phyloP scores from a whole-genome alignment of 2,797 vertebrate genomes.

The Xenops minutus region DNA sequence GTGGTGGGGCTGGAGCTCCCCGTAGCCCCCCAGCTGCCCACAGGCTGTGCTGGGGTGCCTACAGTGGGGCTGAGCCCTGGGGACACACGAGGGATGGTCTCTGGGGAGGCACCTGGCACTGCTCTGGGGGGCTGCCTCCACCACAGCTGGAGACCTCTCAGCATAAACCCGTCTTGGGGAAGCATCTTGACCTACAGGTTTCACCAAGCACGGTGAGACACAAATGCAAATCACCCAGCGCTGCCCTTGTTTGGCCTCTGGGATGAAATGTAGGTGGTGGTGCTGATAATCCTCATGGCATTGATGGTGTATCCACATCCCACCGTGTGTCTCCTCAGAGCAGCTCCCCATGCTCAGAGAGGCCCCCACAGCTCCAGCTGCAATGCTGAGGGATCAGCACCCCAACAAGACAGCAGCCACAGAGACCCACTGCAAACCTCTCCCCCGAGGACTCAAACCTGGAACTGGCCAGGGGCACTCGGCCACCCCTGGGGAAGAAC shows the following conservation, averaged over 20 bases:
- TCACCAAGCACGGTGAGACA: background rate
- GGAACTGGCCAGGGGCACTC: background rate
- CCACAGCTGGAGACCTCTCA: background rate
- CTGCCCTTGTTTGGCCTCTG: background rate
- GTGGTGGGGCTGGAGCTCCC: background rate
- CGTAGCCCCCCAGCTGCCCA: fast-evolving
- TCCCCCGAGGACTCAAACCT: background rate
- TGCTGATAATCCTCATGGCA: background rate
- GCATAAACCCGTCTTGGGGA: background rate
- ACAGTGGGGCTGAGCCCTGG: fast-evolving
- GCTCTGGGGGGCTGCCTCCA: too few relatives aligned
- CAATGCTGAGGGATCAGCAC: background rate
- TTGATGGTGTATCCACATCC: background rate
- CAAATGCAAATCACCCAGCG: background rate
- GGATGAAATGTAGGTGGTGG: background rate
- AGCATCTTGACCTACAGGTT: background rate
- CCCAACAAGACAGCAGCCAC: background rate
- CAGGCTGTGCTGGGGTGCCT: background rate
- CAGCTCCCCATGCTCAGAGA: background rate
- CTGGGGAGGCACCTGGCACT: background rate
- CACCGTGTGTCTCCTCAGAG: background rate
- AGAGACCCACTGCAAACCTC: background rate
- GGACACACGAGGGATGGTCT: fast-evolving
- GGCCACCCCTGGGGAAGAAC: background rate
- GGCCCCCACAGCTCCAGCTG: background rate